Conservation (phyloP, 2,113 vertebrate species). For the Varanus komodoensis region DNA sequence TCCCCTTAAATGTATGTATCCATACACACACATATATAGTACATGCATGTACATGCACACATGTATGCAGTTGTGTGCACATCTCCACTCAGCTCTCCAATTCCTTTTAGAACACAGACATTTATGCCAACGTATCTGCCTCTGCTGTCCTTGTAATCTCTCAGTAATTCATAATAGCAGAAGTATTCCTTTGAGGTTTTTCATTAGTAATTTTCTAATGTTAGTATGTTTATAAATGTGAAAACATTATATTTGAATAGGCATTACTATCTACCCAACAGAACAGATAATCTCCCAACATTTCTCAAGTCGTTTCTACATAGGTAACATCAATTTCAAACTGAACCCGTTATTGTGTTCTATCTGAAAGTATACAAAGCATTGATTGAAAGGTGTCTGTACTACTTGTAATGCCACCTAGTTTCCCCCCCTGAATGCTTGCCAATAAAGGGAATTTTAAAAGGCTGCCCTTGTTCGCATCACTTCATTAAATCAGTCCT, state of each 20-base stretch:
- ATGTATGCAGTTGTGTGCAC: background rate
- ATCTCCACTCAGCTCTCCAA: background rate
- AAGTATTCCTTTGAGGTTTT: background rate
- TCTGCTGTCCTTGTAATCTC: background rate
- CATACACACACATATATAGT: background rate
- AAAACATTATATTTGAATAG: background rate
- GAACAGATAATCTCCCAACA: background rate
- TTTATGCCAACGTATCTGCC: background rate
- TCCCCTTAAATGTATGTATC: constrained; percentile 59
- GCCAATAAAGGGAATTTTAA: background rate
- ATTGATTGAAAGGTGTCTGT: background rate
- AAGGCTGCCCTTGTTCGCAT: background rate
- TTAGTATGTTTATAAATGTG: background rate
- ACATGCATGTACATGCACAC: background rate
- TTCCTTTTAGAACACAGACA: background rate
- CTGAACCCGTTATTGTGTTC: too few relatives aligned
- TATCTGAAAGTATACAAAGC: background rate
- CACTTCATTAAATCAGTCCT: background rate
- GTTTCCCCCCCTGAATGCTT: background rate
- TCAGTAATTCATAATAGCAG: background rate
- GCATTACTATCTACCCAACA: background rate
- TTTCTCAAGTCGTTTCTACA: background rate
- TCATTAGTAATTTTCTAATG: background rate
- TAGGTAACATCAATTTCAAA: background rate
- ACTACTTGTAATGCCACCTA: background rate